phyloP scores from a whole-genome alignment of 2,797 vertebrate genomes.

The Schizothorax lantsangensis region DNA sequence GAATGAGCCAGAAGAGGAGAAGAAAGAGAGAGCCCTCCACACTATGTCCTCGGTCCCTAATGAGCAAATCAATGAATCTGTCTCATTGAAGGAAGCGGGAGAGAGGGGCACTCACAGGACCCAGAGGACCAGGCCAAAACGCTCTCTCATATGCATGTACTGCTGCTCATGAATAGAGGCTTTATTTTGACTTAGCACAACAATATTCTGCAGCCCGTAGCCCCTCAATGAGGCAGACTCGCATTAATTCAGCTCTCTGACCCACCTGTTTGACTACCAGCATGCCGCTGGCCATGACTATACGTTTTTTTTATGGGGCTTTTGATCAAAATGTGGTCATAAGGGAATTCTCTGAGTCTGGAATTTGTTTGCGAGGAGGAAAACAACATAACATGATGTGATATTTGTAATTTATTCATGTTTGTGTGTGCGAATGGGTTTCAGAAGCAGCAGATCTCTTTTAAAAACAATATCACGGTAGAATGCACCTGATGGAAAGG shows the following conservation, averaged over 20 bases:
- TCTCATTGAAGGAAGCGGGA: slow-evolving; percentile 73
- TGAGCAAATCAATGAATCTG: slow-evolving; percentile 85
- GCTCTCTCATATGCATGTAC: slow-evolving; percentile 79
- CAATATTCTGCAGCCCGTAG: slow-evolving; percentile 72
- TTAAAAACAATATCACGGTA: slow-evolving; percentile 74
- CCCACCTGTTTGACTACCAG: slow-evolving; percentile 70
- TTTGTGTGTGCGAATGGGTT: slow-evolving; percentile 46
- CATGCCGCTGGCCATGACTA: slow-evolving; percentile 66
- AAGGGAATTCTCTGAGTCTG: slow-evolving; percentile 40
- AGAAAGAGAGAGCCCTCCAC: slow-evolving; percentile 59
- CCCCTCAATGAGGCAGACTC: slow-evolving; percentile 70
- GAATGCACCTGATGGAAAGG: slow-evolving; percentile 74
- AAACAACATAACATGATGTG: slow-evolving; percentile 2
- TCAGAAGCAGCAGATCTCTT: slow-evolving; percentile 47
- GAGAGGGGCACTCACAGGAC: slow-evolving; percentile 70
- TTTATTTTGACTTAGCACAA: slow-evolving; percentile 78
- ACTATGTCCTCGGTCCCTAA: slow-evolving; percentile 76
- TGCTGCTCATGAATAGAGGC: slow-evolving; percentile 76
- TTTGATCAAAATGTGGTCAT: slow-evolving; percentile 61
- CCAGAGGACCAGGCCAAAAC: slow-evolving; percentile 78
- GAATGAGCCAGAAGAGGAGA: slow-evolving; percentile 75
- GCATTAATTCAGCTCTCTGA: slow-evolving; percentile 82
- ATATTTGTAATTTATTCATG: slow-evolving; percentile 22
- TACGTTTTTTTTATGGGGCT: slow-evolving; percentile 61
- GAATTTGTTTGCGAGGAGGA: slow-evolving; percentile 15